Percentiles rank a stretch among this genome's conserved stretches.
phyloP scores from a whole-genome alignment of 1,140 invertebrate genomes.

The Drosophila nannoptera region DNA sequence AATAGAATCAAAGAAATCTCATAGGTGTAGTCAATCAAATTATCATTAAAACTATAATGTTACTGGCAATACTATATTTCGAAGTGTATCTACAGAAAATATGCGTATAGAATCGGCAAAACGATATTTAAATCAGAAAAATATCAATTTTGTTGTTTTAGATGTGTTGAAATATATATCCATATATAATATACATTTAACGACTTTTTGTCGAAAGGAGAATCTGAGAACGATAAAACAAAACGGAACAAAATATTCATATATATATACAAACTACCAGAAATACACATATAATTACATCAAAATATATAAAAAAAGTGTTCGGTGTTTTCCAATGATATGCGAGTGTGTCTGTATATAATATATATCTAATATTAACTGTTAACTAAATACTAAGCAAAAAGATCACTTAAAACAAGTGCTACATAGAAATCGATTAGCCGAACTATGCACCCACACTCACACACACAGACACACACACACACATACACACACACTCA shows the following conservation, averaged over 20 bases:
- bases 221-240: constrained; percentile 18
- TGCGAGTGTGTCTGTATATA: constrained; percentile 50
- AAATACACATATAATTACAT: constrained; percentile 17
- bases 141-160: constrained; percentile 61
- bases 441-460: no score
- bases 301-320: constrained; percentile 56
- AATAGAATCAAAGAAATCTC: constrained; percentile 57
- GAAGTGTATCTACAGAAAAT: constrained; percentile 22
- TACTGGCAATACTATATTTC: constrained; percentile 38
- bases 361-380: constrained; percentile 49
- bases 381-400: constrained; percentile 76
- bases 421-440: no score
- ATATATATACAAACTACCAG: constrained; percentile 41
- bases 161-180: constrained; percentile 53
- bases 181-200: constrained; percentile 16
- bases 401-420: constrained; percentile 50
- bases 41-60: constrained; percentile 45
- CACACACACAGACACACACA: no score
- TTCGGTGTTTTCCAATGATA: constrained; percentile 72
- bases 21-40: constrained; percentile 62
- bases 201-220: constrained; percentile 38
- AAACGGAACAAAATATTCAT: constrained; percentile 37
- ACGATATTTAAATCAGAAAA: constrained; percentile 46
- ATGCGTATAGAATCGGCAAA: constrained; percentile 34
- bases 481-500: no score